Evolutionary conservation across 2,888 invertebrate genomes (phyloP), one percentile per base, ranked within the genome.

Genomic region (Eugnorisma glareosa): DNA sequence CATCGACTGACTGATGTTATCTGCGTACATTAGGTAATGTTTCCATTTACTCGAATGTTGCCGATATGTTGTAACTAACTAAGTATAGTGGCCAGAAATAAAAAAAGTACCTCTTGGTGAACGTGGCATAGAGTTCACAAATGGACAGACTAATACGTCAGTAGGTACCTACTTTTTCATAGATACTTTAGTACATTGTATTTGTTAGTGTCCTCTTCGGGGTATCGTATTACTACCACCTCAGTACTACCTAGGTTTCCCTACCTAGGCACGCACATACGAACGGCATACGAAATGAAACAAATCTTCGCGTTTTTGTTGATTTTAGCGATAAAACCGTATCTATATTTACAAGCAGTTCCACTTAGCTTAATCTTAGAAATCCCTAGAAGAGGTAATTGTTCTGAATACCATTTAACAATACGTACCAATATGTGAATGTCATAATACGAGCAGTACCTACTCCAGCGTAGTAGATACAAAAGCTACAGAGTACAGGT

Each of bases 401-500:
- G 57, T 57, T 59, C 31, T 21, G 18, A 31, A 59, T 31, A 59
- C 31, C 59, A 59, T 59, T 31, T 28, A 57, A 57, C 18, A 21
- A 40, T 24, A 37, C 24, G 18, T 63, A 13, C 7, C 63, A n/a
- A 15, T n/a, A 31, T 10, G n/a, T 45, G 24, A 8, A 37, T 69
- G 66, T 40, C 66, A 45, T 54, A 40, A 28, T 48, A 75, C 35
- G 37, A 37, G 37, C 21, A 48, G 66, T 15, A 57, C 5, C 15
- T 28, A 51, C 61, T 66, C 48, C 28, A 31, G 11, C 64, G 7
- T 18, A 37, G 59, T 21, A 61, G 35, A 21, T 35, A 21, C 31
- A 10, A 10, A 18, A 7, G 28, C 7, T 59, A 59, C 57, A 13
- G 31, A 10, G 61, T 21, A 35, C 70, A 78, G 78, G 78, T 78